These are phyloP conservation scores for Dolichomitus sp. DNA, from an alignment of 2,888 invertebrate species.

Conservation along the genomic window DNA sequence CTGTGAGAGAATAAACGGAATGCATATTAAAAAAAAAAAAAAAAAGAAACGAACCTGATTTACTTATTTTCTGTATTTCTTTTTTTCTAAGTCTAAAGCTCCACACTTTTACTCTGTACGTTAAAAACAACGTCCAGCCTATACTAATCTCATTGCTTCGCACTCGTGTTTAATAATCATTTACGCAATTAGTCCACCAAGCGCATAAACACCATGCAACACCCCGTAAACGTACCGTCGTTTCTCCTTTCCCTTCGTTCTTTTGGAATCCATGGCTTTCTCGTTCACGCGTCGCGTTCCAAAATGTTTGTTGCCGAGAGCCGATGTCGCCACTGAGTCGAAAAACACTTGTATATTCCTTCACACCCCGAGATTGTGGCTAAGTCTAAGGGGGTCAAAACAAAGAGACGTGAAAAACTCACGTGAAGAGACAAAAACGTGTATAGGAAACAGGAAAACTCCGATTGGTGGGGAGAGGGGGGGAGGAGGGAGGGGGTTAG, in stretches of 20 bases:
- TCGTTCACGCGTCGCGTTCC: neutral
- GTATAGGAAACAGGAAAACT: conserved; percentile 11
- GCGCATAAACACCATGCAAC: conserved; percentile 13
- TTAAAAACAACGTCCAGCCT: neutral
- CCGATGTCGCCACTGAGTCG: conserved; percentile 9
- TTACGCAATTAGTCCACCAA: neutral
- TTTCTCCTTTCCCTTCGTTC: conserved; percentile 60
- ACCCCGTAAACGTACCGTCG: conserved; percentile 52
- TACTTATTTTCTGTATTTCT: neutral
- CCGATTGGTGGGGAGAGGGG: neutral
- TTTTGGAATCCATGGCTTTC: conserved; percentile 56
- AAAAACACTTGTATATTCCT: conserved; percentile 7
- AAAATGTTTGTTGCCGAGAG: conserved; percentile 4
- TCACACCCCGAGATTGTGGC: conserved; percentile 4
- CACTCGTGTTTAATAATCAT: neutral
- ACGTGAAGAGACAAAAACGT: neutral
- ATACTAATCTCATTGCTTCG: neutral
- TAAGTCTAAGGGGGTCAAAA: neutral
- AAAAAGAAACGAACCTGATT: neutral
- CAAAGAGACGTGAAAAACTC: conserved; percentile 2
- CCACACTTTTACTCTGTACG: neutral
- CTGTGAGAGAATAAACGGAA: conserved; percentile 8
- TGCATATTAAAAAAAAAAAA: conserved; percentile 1
- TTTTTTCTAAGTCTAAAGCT: neutral
- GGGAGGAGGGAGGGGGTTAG: conserved; percentile 14